phyloP scores from a whole-genome alignment of 1,140 invertebrate genomes.

The Melipona quadrifasciata region DNA sequence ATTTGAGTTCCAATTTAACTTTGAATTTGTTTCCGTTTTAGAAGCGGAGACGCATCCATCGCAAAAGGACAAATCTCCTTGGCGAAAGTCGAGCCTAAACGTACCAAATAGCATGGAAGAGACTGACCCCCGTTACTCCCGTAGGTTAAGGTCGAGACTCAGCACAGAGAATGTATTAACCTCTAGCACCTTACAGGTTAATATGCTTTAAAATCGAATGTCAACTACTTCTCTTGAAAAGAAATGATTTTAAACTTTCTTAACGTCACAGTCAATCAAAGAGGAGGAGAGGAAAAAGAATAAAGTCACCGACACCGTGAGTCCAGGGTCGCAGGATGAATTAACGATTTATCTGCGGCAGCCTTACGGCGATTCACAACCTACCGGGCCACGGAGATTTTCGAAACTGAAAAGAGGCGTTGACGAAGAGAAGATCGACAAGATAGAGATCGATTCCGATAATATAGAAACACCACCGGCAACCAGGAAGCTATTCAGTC shows the following conservation, averaged over 20 bases:
- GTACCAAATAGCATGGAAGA: conserved; percentile 85
- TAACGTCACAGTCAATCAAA: conserved; percentile 79
- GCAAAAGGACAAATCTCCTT: conserved; percentile 88
- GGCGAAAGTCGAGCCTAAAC: conserved; percentile 88
- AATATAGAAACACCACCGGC: conserved; percentile 95
- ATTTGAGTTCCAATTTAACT: no score
- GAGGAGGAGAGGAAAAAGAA: conserved; percentile 82
- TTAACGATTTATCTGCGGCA: conserved; percentile 86
- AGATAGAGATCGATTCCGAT: conserved; percentile 93
- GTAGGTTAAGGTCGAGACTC: conserved; percentile 80
- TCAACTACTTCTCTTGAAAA: neutral
- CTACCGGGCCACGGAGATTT: conserved; percentile 63
- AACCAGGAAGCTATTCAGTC: conserved; percentile 86
- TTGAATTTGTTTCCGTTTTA: conserved; percentile 72
- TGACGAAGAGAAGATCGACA: conserved; percentile 83
- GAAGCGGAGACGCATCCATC: conserved; percentile 86
- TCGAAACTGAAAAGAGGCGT: conserved; percentile 66
- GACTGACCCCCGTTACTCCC: conserved; percentile 80
- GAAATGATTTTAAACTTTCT: neutral
- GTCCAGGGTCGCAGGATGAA: conserved; percentile 79
- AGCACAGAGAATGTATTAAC: conserved; percentile 79
- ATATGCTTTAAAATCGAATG: neutral
- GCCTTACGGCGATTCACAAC: conserved; percentile 71
- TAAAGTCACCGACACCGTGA: conserved; percentile 65
- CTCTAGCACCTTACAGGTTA: conserved; percentile 80